Percentiles rank a stretch among this genome's conserved stretches.
Conservation (phyloP, 1,140 invertebrate genomes). For the Amyelois transitella region DNA sequence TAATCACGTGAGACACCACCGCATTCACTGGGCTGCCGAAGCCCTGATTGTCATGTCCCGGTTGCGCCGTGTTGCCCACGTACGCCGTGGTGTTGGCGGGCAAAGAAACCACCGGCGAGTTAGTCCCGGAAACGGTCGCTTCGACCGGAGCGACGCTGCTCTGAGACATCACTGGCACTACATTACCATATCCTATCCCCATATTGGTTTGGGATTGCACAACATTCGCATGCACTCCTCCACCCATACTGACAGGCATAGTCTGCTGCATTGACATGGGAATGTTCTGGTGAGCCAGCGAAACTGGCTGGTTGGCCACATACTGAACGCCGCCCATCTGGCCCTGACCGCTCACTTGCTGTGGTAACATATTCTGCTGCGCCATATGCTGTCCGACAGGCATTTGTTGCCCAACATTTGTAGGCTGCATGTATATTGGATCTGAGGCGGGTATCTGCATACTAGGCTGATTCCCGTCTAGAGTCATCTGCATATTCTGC, state of each 20-base stretch:
- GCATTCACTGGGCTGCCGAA: conserved; percentile 73
- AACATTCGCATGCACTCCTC: conserved; percentile 61
- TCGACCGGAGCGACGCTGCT: conserved; percentile 63
- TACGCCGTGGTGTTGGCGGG: conserved; percentile 65
- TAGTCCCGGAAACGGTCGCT: conserved; percentile 63
- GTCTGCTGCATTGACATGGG: conserved; percentile 70
- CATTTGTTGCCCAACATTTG: conserved; percentile 66
- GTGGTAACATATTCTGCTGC: conserved; percentile 61
- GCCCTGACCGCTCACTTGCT: conserved; percentile 55
- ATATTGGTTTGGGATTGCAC: conserved; percentile 70
- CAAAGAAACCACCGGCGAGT: conserved; percentile 71
- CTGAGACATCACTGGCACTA: conserved; percentile 70
- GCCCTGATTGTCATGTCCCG: conserved; percentile 63
- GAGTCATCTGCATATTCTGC: conserved; percentile 74
- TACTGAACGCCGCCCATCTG: conserved; percentile 65
- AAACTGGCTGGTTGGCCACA: conserved; percentile 66
- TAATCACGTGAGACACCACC: conserved; percentile 67
- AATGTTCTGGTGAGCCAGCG: conserved; percentile 67
- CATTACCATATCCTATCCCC: conserved; percentile 60
- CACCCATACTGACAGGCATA: conserved; percentile 64
- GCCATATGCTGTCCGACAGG: conserved; percentile 60
- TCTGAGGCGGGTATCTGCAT: conserved; percentile 73
- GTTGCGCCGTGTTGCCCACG: conserved; percentile 46
- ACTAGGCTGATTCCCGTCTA: conserved; percentile 70
- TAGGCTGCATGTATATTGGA: conserved; percentile 68